Evolutionary conservation across 2,113 vertebrate genomes (phyloP).

Genomic region (Trichomycterus rosablanca): DNA sequence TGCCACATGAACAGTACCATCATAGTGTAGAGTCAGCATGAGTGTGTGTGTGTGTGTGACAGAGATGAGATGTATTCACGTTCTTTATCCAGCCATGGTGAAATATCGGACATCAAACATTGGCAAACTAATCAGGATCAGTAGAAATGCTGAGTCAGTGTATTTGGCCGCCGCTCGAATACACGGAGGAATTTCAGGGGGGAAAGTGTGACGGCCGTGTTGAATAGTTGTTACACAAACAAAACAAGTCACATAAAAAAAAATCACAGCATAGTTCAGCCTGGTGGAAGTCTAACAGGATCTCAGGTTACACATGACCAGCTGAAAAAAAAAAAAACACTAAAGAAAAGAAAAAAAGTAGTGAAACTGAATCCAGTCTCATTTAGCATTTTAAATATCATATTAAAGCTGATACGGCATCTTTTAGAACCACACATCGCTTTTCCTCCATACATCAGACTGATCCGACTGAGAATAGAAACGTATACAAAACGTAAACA

Average conservation of each 20-base stretch:
- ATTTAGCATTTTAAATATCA: no score
- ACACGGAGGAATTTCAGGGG: background rate
- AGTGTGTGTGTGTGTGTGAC: background rate
- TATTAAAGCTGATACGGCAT: no score
- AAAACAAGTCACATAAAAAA: constrained; percentile 1
- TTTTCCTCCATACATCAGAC: no score
- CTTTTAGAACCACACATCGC: no score
- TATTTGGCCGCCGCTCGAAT: background rate
- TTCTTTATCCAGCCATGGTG: background rate
- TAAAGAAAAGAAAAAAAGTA: no score
- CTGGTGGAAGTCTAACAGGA: constrained; percentile 7
- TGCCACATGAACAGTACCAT: constrained; percentile 31
- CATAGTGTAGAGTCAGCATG: constrained; percentile 3
- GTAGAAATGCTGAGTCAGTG: no score
- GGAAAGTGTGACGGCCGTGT: background rate
- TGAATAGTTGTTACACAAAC: constrained; percentile 2
- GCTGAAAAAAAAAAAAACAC: no score
- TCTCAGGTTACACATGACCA: no score
- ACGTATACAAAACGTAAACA: no score
- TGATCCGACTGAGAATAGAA: no score
- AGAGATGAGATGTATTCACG: background rate
- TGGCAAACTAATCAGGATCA: background rate
- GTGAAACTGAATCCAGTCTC: no score
- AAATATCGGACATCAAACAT: no score
- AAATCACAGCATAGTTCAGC: constrained; percentile 32